Conservation (phyloP, 2,113 vertebrate genomes). For the Meles meles region DNA sequence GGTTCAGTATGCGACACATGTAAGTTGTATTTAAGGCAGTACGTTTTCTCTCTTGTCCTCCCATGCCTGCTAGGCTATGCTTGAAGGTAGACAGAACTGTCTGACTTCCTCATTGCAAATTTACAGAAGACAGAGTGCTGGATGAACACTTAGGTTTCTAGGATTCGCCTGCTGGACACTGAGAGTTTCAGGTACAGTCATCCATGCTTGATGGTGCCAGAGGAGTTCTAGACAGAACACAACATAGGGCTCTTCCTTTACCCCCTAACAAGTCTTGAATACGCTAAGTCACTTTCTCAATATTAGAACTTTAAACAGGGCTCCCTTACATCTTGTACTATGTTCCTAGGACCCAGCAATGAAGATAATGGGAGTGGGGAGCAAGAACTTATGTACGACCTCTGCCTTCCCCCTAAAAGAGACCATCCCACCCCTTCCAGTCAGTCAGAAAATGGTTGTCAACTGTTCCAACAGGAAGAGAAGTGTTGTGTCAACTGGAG, state of each 20-base stretch:
- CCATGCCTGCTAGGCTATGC: neutral
- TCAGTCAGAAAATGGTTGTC: neutral
- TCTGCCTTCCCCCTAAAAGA: neutral
- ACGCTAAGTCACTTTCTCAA: neutral
- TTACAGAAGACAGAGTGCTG: neutral
- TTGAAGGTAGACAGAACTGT: neutral
- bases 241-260: neutral
- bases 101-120: neutral
- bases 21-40: neutral
- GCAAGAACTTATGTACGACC: neutral
- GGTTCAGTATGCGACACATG: neutral
- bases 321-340: neutral
- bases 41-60: neutral
- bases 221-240: neutral
- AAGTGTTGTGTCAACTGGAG: neutral
- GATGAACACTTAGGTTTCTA: neutral
- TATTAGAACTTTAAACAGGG: neutral
- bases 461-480: neutral
- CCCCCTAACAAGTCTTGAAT: neutral
- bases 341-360: neutral
- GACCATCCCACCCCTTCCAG: neutral
- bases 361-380: neutral
- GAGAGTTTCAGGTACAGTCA: neutral
- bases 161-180: neutral
- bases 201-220: neutral